These are phyloP conservation scores for Microchrysa polita DNA, from an alignment of 2,888 invertebrate species.

Conservation along the genomic window DNA sequence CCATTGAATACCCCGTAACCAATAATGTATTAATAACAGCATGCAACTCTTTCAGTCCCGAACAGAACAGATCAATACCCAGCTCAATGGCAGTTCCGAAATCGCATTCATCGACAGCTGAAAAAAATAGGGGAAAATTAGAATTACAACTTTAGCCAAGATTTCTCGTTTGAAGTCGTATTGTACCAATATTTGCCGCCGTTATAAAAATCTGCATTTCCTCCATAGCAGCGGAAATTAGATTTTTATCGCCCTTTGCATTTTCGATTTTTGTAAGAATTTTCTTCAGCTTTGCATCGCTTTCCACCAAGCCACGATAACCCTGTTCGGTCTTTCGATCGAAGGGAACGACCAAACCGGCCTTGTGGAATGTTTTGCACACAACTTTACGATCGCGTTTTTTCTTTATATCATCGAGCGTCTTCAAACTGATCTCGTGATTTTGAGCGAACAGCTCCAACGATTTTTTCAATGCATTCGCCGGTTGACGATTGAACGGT, in stretches of 20 bases:
- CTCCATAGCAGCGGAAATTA: conserved; percentile 71
- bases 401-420: conserved; percentile 69
- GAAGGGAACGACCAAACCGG: conserved; percentile 87
- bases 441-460: conserved; percentile 72
- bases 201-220: conserved; percentile 84
- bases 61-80: conserved; percentile 85
- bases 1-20: conserved; percentile 77
- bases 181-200: conserved; percentile 74
- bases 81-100: conserved; percentile 93
- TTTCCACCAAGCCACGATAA: conserved; percentile 79
- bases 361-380: conserved; percentile 79
- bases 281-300: conserved; percentile 74
- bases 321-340: conserved; percentile 84
- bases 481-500: conserved; percentile 72
- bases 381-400: conserved; percentile 71
- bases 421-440: conserved; percentile 69
- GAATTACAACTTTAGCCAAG: not conserved
- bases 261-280: conserved; percentile 72
- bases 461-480: conserved; percentile 70
- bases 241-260: conserved; percentile 67
- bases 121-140: not conserved
- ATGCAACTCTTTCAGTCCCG: conserved; percentile 76
- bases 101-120: conserved; percentile 92
- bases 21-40: conserved; percentile 72
- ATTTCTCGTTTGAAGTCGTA: not conserved